Conservation (phyloP, 1,140 invertebrate genomes). For the Achatina immaculata region DNA sequence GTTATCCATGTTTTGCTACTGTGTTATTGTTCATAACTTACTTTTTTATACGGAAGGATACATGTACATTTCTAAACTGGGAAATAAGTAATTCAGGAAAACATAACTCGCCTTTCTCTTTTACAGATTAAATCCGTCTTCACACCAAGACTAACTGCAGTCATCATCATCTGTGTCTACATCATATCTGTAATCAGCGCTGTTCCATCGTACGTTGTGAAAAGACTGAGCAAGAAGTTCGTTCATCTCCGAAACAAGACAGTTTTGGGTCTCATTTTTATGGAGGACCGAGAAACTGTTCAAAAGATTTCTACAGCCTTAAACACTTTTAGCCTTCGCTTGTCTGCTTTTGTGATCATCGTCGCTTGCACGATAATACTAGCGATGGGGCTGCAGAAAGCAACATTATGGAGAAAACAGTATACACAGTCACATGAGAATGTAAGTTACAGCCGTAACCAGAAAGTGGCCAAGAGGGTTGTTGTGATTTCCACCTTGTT, state of each 20-base stretch:
- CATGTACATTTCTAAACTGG: no score
- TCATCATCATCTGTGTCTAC: neutral
- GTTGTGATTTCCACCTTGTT: neutral
- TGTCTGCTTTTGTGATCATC: neutral
- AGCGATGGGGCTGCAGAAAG: neutral
- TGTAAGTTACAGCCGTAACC: neutral
- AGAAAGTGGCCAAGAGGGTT: conserved; percentile 13
- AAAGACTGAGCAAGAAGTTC: neutral
- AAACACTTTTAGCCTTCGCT: neutral
- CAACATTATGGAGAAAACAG: neutral
- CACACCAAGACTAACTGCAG: neutral
- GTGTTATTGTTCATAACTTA: no score
- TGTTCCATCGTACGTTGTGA: neutral
- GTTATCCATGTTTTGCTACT: no score
- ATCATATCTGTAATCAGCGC: neutral
- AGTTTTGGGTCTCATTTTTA: neutral
- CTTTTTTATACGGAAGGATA: no score
- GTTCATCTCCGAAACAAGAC: neutral
- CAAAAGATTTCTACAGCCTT: neutral
- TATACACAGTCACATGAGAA: neutral
- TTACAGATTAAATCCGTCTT: neutral
- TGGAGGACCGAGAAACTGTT: neutral
- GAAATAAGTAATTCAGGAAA: no score
- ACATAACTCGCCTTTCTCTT: no score
- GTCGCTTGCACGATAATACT: neutral